A percentile compares a stretch with the other conserved stretches of the same genome.
phyloP scores from a whole-genome alignment of 2,113 vertebrate genomes.

The Formicarius rufipectus region DNA sequence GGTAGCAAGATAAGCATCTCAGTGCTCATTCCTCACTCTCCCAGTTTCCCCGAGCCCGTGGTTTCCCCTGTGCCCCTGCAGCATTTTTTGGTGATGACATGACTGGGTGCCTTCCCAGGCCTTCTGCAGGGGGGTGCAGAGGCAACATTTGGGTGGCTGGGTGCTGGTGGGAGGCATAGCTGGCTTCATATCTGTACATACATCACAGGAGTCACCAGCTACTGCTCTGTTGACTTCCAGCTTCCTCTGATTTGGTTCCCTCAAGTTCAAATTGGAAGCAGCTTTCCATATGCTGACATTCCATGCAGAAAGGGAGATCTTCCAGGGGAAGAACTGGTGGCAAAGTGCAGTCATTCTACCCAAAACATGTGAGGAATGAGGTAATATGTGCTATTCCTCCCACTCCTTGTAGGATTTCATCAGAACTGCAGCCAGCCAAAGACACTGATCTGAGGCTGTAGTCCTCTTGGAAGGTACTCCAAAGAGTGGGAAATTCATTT shows the following conservation, averaged over 20 bases:
- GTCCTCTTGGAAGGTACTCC: slow-evolving; percentile 18
- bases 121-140: not conserved
- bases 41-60: not conserved
- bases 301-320: not conserved
- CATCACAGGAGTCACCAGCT: not conserved
- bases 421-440: slow-evolving; percentile 45
- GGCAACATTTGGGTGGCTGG: not conserved
- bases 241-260: not conserved
- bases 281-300: not conserved
- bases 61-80: not conserved
- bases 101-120: not conserved
- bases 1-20: not conserved
- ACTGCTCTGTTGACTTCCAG: not conserved
- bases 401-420: not conserved
- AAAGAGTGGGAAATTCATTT: slow-evolving; percentile 10
- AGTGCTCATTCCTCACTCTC: not conserved
- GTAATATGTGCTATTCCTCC: slow-evolving; percentile 18
- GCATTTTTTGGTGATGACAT: not conserved
- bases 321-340: not conserved
- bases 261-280: not conserved
- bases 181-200: not conserved
- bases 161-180: not conserved
- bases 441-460: slow-evolving; percentile 17
- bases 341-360: not conserved
- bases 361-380: slow-evolving; percentile 35